Base-by-base conservation (phyloP, 2,113 vertebrate genomes). In the Pangasianodon hypophthalmus region DNA sequence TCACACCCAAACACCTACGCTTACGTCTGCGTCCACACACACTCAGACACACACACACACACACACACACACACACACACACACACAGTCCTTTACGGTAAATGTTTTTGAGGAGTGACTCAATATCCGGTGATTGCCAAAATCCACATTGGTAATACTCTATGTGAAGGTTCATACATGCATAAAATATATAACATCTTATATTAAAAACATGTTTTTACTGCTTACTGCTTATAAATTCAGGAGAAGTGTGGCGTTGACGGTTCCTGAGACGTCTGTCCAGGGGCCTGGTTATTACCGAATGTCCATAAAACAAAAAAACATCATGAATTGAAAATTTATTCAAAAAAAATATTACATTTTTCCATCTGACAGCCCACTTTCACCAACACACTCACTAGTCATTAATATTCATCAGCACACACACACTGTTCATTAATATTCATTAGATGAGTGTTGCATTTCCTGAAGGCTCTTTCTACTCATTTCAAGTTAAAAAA, bases 1-100 rank as follows among this genome's bases (percentile, higher is more conserved):
- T 86, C 89, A 84, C 79, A 32, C 83, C 89, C 84, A 67, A 84
- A 80, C 82, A 83, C 90, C 75, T 77, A 86, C 82, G 37, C 21
- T 41, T 44, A 13, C 44, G 82, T 84, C 82, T 84, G 37, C 10
- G 21, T 90, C 62, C 84, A 67, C 7, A 19, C 80, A 79, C 75
- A 64, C 46, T 7, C 71, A 81, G 82, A 80, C 50, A 29, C 21
- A 56, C 52, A 48, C 50, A 10, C 62, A 84, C 84, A 71, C 54
- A 50, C 52, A 48, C 29, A 67, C 62, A 44, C 44, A 62, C 84
- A 84, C 52, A 21, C 52, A 41, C 54, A 60, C 44, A 8, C 77
- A 84, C 87, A 37, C 56, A n/a, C 44, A 67, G 29, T 16, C 62
- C 64, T 60, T 88, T 62, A 80, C 84, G 2, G 52, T 56, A 88